Evolutionary conservation across 2,797 vertebrate species (phyloP).

Genomic region (Cyclopterus lumpus): DNA sequence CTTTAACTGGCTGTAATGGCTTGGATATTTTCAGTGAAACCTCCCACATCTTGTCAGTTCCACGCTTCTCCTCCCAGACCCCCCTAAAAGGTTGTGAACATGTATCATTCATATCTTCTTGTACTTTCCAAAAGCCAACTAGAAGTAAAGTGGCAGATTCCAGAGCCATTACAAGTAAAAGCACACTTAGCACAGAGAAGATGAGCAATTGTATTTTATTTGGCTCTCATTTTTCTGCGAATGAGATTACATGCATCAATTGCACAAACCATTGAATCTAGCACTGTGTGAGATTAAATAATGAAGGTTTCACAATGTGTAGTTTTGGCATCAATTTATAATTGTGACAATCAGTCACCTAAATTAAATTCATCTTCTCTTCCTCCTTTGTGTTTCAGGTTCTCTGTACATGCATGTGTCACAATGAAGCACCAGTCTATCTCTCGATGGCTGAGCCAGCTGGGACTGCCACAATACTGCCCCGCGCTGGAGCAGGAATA

Average conservation of each 20-base stretch:
- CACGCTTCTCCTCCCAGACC: conserved; percentile 1
- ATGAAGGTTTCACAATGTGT: neutral
- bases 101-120: conserved; percentile 13
- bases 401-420: conserved; percentile 12
- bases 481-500: conserved; percentile 83
- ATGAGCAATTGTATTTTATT: conserved; percentile 10
- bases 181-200: conserved; percentile 1
- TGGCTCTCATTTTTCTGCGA: neutral
- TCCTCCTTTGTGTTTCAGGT: conserved; percentile 40
- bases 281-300: neutral
- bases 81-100: conserved; percentile 1
- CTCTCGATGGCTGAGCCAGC: conserved; percentile 85
- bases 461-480: conserved; percentile 85
- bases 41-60: conserved; percentile 1
- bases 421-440: conserved; percentile 86
- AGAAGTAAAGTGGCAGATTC: conserved; percentile 41
- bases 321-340: neutral
- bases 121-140: conserved; percentile 19
- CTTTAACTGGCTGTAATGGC: neutral
- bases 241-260: neutral
- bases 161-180: conserved; percentile 19
- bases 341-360: neutral
- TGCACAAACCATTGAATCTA: neutral
- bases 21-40: conserved; percentile 16
- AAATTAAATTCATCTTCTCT: neutral